Base-by-base conservation (phyloP, 2,888 invertebrate genomes). In the Drosophila gaucha region DNA sequence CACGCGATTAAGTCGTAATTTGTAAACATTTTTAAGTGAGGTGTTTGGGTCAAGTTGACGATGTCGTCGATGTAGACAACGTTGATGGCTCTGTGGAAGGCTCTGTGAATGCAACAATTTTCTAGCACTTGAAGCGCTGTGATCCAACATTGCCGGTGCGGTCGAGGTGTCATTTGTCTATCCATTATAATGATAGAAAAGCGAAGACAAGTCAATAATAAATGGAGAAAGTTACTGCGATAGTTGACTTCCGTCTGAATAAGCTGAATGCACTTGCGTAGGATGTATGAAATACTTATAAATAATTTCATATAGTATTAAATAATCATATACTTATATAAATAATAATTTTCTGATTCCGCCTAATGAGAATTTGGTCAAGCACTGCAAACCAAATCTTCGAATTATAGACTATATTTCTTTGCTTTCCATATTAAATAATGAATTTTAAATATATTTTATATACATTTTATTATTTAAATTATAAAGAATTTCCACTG, bases 1-100 rank as follows among this genome's bases (percentile, higher is more conserved):
- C 86, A 86, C 80, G 80, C 80, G 80, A 86, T 82, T 82, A 82
- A 82, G 80, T 66, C 80, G 74, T 82, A 79, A 84, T 84, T 82
- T 82, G 80, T 82, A 80, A 86, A 84, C 73, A 67, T 50, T 84
- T 80, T 84, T 74, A 76, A 80, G 79, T 78, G 78, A 84, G 84
- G 84, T 82, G 80, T 79, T 86, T 76, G 80, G 80, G 80, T 86
- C 86, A 80, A 80, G 86, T 86, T 82, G 86, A 78, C 63, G 67
- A 62, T 60, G 77, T 50, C 47, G 54, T 49, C 39, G 30, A 26
- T 16, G 65, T 14, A 31, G 38, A 52, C 43, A 47, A 47, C 31
- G 38, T 47, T 60, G 57, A 72, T 28, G 49, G 57, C 47, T 16
- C 46, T n/a, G 38, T 18, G 24, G 39, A 54, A 47, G 72, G 36